Percentiles rank a stretch among this genome's conserved stretches.
These are phyloP conservation scores for Drosophila cognata DNA, from an alignment of 2,888 invertebrate genomes.

Conservation along the genomic window DNA sequence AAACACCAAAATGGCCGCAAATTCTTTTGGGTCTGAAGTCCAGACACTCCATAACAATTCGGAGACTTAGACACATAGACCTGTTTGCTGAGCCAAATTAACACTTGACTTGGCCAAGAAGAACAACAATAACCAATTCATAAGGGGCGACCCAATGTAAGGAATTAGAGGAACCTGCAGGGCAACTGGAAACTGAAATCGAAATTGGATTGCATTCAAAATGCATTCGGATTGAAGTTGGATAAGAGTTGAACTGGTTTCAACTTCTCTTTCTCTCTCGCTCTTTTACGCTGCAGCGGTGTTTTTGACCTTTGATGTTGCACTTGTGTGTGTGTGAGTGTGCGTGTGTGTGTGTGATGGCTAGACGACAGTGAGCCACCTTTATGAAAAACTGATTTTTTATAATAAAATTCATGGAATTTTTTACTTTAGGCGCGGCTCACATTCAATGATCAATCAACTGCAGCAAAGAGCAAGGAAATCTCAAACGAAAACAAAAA, in stretches of 20 bases:
- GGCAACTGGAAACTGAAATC: constrained; percentile 50
- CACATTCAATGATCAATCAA: constrained; percentile 71
- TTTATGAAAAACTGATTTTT: constrained; percentile 66
- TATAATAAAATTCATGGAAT: constrained; percentile 75
- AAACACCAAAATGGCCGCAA: constrained; percentile 60
- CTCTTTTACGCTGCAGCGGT: constrained; percentile 33
- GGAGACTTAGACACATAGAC: constrained; percentile 50
- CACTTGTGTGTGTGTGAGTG: constrained; percentile 12
- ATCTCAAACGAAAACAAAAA: constrained; percentile 35
- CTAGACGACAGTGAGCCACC: constrained; percentile 42
- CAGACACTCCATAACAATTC: constrained; percentile 53
- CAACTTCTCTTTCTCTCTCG: constrained; percentile 11
- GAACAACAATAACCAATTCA: constrained; percentile 9
- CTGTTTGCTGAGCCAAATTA: constrained; percentile 52
- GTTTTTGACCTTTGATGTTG: constrained; percentile 61
- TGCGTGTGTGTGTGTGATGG: constrained; percentile 25
- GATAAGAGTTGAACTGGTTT: constrained; percentile 50
- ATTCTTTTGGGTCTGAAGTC: constrained; percentile 39
- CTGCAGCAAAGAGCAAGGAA: constrained; percentile 59
- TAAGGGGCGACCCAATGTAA: constrained; percentile 29
- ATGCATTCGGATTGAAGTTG: constrained; percentile 43
- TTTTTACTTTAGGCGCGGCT: constrained; percentile 71
- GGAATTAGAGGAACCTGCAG: constrained; percentile 52
- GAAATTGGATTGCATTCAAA: constrained; percentile 49
- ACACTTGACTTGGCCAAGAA: constrained; percentile 50